These are phyloP conservation scores for Chironomus tepperi DNA, from an alignment of 1,140 invertebrate species.

Conservation along the genomic window DNA sequence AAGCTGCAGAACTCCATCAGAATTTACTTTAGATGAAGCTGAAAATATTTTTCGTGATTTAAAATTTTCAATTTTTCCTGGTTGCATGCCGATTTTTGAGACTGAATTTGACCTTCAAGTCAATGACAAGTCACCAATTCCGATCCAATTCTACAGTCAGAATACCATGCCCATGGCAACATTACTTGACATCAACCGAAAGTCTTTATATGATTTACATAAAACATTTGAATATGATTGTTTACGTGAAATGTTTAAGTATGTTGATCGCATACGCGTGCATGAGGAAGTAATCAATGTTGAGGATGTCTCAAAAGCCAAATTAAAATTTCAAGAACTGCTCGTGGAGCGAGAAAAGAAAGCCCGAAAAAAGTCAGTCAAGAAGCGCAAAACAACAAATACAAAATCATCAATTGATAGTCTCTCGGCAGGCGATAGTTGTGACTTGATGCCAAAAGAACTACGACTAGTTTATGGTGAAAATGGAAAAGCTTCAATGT, in stretches of 20 bases:
- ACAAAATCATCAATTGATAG: neutral
- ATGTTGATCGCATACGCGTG: neutral
- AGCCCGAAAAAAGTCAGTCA: neutral
- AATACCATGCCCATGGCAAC: neutral
- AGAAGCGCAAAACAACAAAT: neutral
- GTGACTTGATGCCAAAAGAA: neutral
- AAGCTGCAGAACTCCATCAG: neutral
- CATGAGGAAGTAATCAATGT: neutral
- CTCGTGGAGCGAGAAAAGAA: neutral
- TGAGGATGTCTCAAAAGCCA: neutral
- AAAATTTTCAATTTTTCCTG: neutral
- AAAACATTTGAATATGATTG: constrained; percentile 11
- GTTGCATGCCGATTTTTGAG: neutral
- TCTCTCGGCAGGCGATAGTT: neutral
- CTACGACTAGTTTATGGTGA: neutral
- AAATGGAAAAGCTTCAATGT: neutral
- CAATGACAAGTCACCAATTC: neutral
- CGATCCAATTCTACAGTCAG: neutral
- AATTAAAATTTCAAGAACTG: neutral
- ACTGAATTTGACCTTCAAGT: neutral
- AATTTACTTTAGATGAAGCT: neutral
- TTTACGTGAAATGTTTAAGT: constrained; percentile 12
- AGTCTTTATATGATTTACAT: neutral
- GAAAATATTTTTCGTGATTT: neutral
- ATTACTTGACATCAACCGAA: neutral